Evolutionary conservation across 2,888 invertebrate genomes (phyloP).

Genomic region (Nomada ferruginata): DNA sequence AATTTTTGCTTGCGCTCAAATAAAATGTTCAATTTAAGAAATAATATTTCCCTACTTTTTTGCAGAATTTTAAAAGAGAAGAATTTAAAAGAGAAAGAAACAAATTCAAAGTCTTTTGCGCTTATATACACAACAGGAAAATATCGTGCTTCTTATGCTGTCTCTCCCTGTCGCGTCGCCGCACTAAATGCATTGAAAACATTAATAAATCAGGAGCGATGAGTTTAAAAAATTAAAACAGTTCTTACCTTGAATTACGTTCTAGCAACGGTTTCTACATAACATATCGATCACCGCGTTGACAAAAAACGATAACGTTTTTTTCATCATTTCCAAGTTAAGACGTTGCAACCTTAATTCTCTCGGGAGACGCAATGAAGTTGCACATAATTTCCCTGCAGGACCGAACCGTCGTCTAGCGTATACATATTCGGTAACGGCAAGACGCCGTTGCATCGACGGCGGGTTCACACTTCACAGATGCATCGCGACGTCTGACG

Average conservation of each 20-base stretch:
- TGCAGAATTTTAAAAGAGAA: neutral
- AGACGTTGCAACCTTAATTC: neutral
- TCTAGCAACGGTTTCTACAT: slow-evolving; percentile 20
- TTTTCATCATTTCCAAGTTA: slow-evolving; percentile 11
- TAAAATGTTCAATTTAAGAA: neutral
- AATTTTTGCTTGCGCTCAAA: neutral
- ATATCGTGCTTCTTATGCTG: too few species aligned
- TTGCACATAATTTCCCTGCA: neutral
- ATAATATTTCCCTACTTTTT: neutral
- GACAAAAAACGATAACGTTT: neutral
- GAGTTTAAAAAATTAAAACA: neutral
- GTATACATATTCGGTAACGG: slow-evolving; percentile 48
- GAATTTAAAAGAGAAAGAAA: neutral
- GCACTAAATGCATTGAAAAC: neutral
- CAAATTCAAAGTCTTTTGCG: too few species aligned
- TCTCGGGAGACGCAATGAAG: neutral
- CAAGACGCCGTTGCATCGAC: slow-evolving; percentile 65
- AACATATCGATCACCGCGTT: slow-evolving; percentile 44
- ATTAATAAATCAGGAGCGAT: neutral
- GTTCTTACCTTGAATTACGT: slow-evolving; percentile 49
- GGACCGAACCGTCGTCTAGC: slow-evolving; percentile 9
- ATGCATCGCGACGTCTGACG: slow-evolving; percentile 77
- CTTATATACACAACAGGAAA: too few species aligned
- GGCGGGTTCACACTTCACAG: slow-evolving; percentile 72
- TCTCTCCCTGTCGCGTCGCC: neutral